Percentiles rank a stretch among this genome's conserved stretches.
Conservation (phyloP, 1,140 invertebrate species). For the Homalodisca vitripennis region DNA sequence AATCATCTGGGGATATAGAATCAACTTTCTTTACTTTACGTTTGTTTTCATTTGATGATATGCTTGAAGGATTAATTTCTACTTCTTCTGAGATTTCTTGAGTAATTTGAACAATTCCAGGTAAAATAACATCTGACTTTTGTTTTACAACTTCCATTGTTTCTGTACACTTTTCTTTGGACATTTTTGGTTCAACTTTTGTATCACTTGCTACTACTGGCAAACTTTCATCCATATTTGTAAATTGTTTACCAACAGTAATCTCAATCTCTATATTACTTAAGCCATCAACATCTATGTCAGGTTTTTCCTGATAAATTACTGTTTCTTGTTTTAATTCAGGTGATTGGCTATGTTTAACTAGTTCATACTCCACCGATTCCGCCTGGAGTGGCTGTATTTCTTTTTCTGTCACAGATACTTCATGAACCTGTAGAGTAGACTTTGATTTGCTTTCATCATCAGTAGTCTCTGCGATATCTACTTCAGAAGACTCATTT, state of each 20-base stretch:
- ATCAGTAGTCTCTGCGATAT: neutral
- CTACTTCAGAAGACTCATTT: neutral
- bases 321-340: neutral
- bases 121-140: constrained; percentile 44
- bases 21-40: constrained; percentile 19
- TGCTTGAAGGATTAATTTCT: constrained; percentile 16
- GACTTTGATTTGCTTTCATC: neutral
- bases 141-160: constrained; percentile 36
- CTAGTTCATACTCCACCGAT: too few species aligned
- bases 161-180: neutral
- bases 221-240: neutral
- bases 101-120: constrained; percentile 31
- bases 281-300: neutral
- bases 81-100: constrained; percentile 26
- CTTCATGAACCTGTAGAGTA: neutral
- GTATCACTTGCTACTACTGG: constrained; percentile 7
- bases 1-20: constrained; percentile 37
- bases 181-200: neutral
- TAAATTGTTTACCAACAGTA: neutral
- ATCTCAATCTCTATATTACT: constrained; percentile 13
- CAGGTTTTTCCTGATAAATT: neutral
- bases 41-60: constrained; percentile 17
- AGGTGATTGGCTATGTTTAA: neutral
- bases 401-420: neutral
- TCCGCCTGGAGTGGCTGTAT: neutral